A percentile compares a stretch with the other conserved stretches of the same genome.
phyloP scores from a whole-genome alignment of 2,113 vertebrate species.

The Microcebus ravelobensis region DNA sequence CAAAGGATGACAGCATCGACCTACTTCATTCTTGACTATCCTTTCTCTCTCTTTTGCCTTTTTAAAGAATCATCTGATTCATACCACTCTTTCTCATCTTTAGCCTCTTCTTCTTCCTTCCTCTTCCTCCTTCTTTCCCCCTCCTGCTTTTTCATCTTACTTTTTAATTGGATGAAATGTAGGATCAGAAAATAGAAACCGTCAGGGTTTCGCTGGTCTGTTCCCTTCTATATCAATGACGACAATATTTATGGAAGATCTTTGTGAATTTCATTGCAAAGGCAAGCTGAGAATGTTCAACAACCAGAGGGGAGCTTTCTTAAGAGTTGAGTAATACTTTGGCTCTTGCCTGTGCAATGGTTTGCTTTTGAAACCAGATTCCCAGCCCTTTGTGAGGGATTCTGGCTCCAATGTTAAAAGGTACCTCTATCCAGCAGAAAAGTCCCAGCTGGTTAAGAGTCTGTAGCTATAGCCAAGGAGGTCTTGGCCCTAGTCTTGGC shows the following conservation, averaged over 20 bases:
- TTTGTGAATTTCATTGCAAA: constrained; percentile 7
- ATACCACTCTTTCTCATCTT: not conserved
- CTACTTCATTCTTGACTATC: not conserved
- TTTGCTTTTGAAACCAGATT: constrained; percentile 54
- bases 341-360: not conserved
- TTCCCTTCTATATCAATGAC: constrained; percentile 3
- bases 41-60: not conserved
- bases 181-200: not conserved
- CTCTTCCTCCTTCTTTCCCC: not conserved
- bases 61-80: not conserved
- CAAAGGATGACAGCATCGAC: not conserved
- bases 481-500: not conserved
- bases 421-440: not conserved
- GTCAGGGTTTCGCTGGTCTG: not conserved
- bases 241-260: not conserved
- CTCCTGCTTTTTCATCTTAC: not conserved
- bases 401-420: not conserved
- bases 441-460: not conserved
- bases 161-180: not conserved
- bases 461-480: not conserved
- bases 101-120: not conserved
- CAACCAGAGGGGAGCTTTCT: not conserved
- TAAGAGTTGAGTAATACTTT: constrained; percentile 4
- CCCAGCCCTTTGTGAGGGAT: not conserved
- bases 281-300: not conserved